A percentile compares a stretch with the other conserved stretches of the same genome.
These are phyloP conservation scores for Rattus norvegicus DNA, from an alignment of 2,113 vertebrate species.

Conservation along the genomic window GRCr8 NC_086025.1:30798001-30798500, in stretches of 20 bases:
- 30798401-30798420: background rate
- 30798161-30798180: background rate
- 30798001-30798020: background rate
- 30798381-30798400: background rate
- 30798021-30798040: background rate
- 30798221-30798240: background rate
- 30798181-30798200: background rate
- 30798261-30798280: background rate
- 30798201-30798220: background rate
- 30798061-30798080: slow-evolving; percentile 13
- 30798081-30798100: slow-evolving; percentile 50
- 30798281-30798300: background rate
- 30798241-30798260: background rate
- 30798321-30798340: background rate
- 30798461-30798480: background rate
- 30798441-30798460: background rate
- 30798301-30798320: background rate
- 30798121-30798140: background rate
- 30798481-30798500: background rate
- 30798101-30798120: background rate
- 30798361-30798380: background rate
- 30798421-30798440: background rate
- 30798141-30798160: slow-evolving; percentile 27
- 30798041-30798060: background rate
- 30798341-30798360: background rate